A percentile compares a stretch with the other conserved stretches of the same genome.
Conservation (phyloP, 2,888 invertebrate species). For the Craniophora ligustri region DNA sequence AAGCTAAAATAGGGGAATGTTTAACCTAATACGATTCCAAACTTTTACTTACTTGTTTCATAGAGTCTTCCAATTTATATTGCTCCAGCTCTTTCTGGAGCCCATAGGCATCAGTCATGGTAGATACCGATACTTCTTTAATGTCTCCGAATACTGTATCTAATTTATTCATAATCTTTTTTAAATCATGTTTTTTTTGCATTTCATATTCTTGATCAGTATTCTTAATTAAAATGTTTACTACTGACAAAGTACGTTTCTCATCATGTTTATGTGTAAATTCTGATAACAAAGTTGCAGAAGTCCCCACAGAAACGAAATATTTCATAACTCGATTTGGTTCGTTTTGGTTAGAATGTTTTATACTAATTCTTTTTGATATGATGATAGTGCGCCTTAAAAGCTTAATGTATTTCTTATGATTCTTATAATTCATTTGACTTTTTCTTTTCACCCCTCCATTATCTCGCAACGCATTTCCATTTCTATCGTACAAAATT, state of each 20-base stretch:
- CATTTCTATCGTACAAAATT: not conserved
- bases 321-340: not conserved
- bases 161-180: conserved; percentile 2
- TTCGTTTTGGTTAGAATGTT: not conserved
- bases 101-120: conserved; percentile 7
- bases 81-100: not conserved
- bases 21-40: not conserved
- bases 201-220: not conserved
- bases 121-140: not conserved
- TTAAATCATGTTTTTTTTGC: conserved; percentile 6
- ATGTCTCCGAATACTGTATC: conserved; percentile 6
- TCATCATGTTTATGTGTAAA: not conserved
- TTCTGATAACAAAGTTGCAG: not conserved
- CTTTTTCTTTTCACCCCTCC: conserved; percentile 3
- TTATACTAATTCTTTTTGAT: conserved; percentile 19
- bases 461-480: not conserved
- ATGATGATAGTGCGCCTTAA: conserved; percentile 18
- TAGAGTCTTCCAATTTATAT: not conserved
- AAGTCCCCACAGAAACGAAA: conserved; percentile 8
- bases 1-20: too few species aligned
- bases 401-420: conserved; percentile 23
- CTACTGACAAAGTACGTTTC: not conserved
- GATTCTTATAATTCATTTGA: conserved; percentile 1
- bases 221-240: conserved; percentile 1
- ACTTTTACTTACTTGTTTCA: not conserved